Conservation (phyloP, 2,797 vertebrate species). For the Hydrolagus colliei region DNA sequence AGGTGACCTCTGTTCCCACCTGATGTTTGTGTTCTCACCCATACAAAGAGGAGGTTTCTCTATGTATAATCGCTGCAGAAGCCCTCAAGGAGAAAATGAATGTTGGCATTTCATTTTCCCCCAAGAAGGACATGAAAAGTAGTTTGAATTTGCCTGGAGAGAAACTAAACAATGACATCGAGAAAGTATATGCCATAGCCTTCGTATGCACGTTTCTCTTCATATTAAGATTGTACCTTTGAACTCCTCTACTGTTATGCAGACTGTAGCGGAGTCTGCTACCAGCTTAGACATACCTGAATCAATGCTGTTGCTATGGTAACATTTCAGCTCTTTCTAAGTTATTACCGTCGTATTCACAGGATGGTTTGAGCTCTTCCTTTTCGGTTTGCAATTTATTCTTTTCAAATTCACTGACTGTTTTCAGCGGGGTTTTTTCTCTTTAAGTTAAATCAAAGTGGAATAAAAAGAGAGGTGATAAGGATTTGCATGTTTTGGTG, state of each 20-base stretch:
- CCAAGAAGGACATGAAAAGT: not conserved
- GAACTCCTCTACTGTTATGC: conserved; percentile 21
- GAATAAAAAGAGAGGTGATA: too few species aligned
- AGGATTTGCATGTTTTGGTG: too few species aligned
- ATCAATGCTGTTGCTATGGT: conserved; percentile 17
- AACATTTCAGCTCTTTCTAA: conserved; percentile 22
- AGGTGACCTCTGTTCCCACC: too few species aligned
- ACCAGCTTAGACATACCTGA: conserved; percentile 24
- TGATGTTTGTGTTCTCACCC: too few species aligned
- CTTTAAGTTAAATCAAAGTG: too few species aligned
- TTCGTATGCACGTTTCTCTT: conserved; percentile 11
- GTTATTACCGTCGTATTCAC: conserved; percentile 24
- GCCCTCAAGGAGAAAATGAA: not conserved
- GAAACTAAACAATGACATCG: not conserved
- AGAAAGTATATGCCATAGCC: not conserved
- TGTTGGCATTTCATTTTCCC: not conserved
- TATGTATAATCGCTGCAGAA: not conserved
- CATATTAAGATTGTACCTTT: conserved; percentile 25
- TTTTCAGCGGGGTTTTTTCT: not conserved
- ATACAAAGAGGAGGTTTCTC: not conserved
- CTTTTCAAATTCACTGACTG: not conserved
- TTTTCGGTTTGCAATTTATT: not conserved
- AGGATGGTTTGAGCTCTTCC: conserved; percentile 5
- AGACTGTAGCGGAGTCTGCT: conserved; percentile 17
- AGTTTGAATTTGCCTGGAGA: conserved; percentile 4